Percentiles rank a stretch among this genome's conserved stretches.
Conservation (phyloP, 2,797 vertebrate genomes). For the Acipenser transmontanus region DNA sequence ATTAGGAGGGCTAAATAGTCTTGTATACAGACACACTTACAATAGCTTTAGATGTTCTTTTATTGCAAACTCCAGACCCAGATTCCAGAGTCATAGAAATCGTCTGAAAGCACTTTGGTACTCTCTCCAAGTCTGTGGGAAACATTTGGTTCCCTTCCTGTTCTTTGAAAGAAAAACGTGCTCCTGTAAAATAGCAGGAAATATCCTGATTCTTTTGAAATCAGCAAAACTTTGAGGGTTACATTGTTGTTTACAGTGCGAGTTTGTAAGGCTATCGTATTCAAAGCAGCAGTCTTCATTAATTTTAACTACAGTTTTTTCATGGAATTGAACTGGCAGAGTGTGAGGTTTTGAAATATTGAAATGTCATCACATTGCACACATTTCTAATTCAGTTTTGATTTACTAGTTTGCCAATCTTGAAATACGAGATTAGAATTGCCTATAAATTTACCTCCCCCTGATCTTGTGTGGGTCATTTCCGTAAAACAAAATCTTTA, state of each 20-base stretch:
- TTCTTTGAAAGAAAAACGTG: conserved; percentile 89
- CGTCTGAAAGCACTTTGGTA: conserved; percentile 30
- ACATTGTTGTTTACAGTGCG: conserved; percentile 58
- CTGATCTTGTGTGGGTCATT: too few relatives aligned
- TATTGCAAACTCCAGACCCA: conserved; percentile 25
- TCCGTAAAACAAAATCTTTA: too few relatives aligned
- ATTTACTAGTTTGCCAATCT: too few relatives aligned
- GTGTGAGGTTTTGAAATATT: not conserved
- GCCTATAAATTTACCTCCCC: too few relatives aligned
- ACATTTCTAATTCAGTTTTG: too few relatives aligned
- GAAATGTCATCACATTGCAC: too few relatives aligned
- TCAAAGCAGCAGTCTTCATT: conserved; percentile 4
- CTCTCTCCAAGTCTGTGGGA: conserved; percentile 70
- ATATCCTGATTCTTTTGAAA: conserved; percentile 81
- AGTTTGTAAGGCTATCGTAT: conserved; percentile 49
- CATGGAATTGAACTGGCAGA: not conserved
- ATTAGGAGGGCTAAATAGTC: conserved; percentile 1
- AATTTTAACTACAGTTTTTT: not conserved
- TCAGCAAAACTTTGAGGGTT: conserved; percentile 63
- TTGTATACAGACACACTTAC: conserved; percentile 22
- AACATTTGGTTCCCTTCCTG: conserved; percentile 85
- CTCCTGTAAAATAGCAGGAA: conserved; percentile 93
- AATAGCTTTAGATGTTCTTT: conserved; percentile 33
- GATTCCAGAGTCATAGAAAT: conserved; percentile 19
- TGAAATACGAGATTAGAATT: too few relatives aligned